A percentile compares a stretch with the other conserved stretches of the same genome.
Conservation (phyloP, 2,888 invertebrate species). For the Malthinus seriepunctatus region DNA sequence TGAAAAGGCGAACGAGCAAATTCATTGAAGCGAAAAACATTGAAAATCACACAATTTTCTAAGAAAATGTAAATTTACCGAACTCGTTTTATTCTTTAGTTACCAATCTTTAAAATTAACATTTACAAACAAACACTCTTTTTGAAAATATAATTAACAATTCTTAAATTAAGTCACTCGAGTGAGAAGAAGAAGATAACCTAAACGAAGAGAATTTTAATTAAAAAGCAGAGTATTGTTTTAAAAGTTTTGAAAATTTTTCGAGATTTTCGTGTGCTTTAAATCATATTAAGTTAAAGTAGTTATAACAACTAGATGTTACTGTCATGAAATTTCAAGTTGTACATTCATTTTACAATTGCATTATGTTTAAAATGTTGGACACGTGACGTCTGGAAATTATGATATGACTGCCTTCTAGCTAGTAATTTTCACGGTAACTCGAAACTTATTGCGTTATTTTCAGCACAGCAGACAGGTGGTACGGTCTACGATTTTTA, state of each 20-base stretch:
- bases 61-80: no score
- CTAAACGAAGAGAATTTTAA: neutral
- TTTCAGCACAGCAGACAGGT: conserved; percentile 16
- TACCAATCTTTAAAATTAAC: no score
- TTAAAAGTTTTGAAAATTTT: neutral
- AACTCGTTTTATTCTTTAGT: no score
- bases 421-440: conserved; percentile 14
- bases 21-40: no score
- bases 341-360: conserved; percentile 16
- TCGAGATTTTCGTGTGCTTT: neutral
- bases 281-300: neutral
- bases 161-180: neutral
- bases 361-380: conserved; percentile 22
- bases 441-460: conserved; percentile 15
- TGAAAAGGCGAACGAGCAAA: no score
- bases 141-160: neutral
- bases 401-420: conserved; percentile 13
- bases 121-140: no score
- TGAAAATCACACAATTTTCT: no score
- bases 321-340: conserved; percentile 8
- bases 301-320: conserved; percentile 3
- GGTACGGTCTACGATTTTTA: conserved; percentile 10
- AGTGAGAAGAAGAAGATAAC: neutral
- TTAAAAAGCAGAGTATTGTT: neutral
- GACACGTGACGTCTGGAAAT: conserved; percentile 28